Base-by-base conservation (phyloP, 1,140 invertebrate species). In the Caenorhabditis remanei region DNA sequence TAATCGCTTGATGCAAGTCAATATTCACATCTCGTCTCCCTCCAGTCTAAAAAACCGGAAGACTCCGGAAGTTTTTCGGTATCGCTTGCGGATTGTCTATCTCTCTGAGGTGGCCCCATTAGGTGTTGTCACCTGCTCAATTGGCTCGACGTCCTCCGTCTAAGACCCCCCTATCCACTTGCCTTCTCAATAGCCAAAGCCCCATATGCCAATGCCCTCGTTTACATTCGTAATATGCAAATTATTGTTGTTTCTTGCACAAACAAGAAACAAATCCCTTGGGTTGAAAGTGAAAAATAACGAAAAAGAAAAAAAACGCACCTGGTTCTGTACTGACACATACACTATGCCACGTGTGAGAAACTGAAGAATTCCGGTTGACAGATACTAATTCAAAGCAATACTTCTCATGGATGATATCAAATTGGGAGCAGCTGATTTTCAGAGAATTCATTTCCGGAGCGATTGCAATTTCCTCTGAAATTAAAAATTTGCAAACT, bases 301-400 rank as follows among this genome's bases (percentile, higher is more conserved):
- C 50, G n/a, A 24, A 79, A 19, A 71, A 71, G 19, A 32, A 58
- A 43, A 41, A 82, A 50, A 50, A 83, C 53, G 14, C 40, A 87
- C 86, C 86, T 50, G 86, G 86, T 67, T 87, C 86, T 19, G 86
- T 87, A 41, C 86, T 87, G 40, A 87, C 86, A 55, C 86, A 87
- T 19, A 58, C 71, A 46, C 75, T 83, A 19, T 83, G 86, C 86
- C 86, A 87, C 11, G 71, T 71, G 40, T 87, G 71, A 43, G 71
- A 87, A 16, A 55, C 75, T 58, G 86, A 82, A 41, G 75, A 41
- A 21, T 83, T 82, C 16, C 56, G 46, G 40, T 87, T 87, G 40
- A 87, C 86, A 41, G 86, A 87, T 50, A 87, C 86, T 32, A 87
- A n/a, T 21, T 87, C 86, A 40, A 87, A 87, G 41, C 86, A 87